These are phyloP conservation scores for Miltochrista miniata DNA, from an alignment of 2,888 invertebrate genomes.

Conservation along the genomic window DNA sequence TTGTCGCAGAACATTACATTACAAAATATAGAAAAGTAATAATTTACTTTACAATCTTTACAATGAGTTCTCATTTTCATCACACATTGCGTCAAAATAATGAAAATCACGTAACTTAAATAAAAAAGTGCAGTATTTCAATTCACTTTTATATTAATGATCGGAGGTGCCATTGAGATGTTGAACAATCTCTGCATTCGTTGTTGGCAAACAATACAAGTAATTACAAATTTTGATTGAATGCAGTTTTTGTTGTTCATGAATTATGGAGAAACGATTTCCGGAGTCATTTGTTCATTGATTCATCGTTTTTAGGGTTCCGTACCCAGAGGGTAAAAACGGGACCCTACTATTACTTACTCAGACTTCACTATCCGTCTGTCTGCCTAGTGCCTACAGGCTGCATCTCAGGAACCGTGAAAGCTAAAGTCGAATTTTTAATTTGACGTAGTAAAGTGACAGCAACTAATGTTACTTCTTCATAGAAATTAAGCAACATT, in stretches of 20 bases:
- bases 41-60: not conserved
- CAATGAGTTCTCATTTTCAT: not conserved
- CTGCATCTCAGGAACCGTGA: too few species aligned
- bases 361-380: too few species aligned
- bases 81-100: slow-evolving; percentile 3
- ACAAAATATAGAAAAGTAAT: not conserved
- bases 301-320: too few species aligned
- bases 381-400: too few species aligned
- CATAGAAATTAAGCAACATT: too few species aligned
- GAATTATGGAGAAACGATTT: slow-evolving; percentile 20
- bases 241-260: slow-evolving; percentile 23
- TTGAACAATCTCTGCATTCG: slow-evolving; percentile 16
- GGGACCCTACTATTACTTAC: too few species aligned
- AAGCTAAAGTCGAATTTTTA: too few species aligned
- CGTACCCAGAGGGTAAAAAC: too few species aligned
- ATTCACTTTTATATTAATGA: slow-evolving; percentile 10
- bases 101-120: not conserved
- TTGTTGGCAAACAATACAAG: slow-evolving; percentile 21
- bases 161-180: slow-evolving; percentile 15
- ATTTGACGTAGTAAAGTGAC: too few species aligned
- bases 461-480: too few species aligned
- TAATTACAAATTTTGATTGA: slow-evolving; percentile 15
- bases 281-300: slow-evolving; percentile 8
- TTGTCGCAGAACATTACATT: not conserved
- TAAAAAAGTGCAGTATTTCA: not conserved